Percentiles rank a stretch among this genome's conserved stretches.
Evolutionary conservation across 2,888 invertebrate genomes (phyloP).

Genomic region (Pocota personata): DNA sequence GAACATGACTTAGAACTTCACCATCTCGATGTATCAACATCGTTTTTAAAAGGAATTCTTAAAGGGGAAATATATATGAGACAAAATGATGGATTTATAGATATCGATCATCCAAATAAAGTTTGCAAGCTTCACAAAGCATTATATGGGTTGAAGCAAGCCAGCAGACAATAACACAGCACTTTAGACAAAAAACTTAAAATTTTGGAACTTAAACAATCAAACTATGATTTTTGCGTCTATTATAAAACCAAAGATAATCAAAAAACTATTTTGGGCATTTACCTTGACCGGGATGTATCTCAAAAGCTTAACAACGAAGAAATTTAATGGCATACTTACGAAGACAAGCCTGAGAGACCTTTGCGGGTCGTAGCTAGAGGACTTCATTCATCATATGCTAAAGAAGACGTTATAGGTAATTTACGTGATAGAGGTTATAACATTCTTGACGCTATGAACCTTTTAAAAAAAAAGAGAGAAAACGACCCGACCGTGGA

Average conservation of each 20-base stretch:
- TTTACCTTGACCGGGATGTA: too few relatives aligned
- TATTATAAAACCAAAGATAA: slow-evolving; percentile 17
- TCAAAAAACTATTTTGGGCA: too few relatives aligned
- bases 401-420: too few relatives aligned
- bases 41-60: slow-evolving; percentile 41
- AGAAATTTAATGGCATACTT: too few relatives aligned
- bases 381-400: too few relatives aligned
- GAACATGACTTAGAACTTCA: slow-evolving; percentile 41
- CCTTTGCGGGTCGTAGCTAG: too few relatives aligned
- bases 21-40: slow-evolving; percentile 58
- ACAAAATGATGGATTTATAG: slow-evolving; percentile 21
- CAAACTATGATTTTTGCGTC: slow-evolving; percentile 6
- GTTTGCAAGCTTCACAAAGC: slow-evolving; percentile 22
- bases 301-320: too few relatives aligned
- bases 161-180: slow-evolving; percentile 6
- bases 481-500: too few relatives aligned
- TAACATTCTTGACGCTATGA: too few relatives aligned
- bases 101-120: not conserved
- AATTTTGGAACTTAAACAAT: not conserved
- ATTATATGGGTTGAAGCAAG: slow-evolving; percentile 26
- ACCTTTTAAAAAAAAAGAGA: too few relatives aligned
- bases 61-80: slow-evolving; percentile 3
- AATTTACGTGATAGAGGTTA: too few relatives aligned
- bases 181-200: slow-evolving; percentile 14
- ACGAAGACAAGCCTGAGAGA: too few relatives aligned